phyloP scores from a whole-genome alignment of 2,888 invertebrate species.

The Timandra comae region DNA sequence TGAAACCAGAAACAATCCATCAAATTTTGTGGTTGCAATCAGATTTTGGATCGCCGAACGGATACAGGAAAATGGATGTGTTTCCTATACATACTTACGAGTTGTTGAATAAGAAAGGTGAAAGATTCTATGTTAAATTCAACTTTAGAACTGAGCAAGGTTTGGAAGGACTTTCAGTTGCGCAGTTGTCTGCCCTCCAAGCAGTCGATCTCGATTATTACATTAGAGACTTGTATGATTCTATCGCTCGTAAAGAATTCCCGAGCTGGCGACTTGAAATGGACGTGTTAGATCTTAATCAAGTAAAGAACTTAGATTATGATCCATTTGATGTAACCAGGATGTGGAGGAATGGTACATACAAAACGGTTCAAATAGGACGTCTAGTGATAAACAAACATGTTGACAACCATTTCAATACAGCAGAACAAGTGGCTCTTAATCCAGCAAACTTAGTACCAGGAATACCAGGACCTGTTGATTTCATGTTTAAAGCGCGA shows the following conservation, averaged over 20 bases:
- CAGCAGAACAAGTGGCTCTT: constrained; percentile 1
- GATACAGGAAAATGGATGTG: constrained; percentile 91
- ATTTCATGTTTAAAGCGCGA: neutral
- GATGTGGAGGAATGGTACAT: constrained; percentile 87
- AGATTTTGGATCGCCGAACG: constrained; percentile 93
- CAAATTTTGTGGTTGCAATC: constrained; percentile 85
- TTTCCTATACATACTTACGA: constrained; percentile 95
- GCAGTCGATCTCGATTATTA: constrained; percentile 88
- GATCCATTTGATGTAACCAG: constrained; percentile 94
- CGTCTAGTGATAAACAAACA: constrained; percentile 87
- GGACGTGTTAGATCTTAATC: constrained; percentile 43
- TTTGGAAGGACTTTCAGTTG: constrained; percentile 82
- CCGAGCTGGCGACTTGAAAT: constrained; percentile 13
- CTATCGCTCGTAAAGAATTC: constrained; percentile 81
- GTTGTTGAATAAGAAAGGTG: constrained; percentile 83
- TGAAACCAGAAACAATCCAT: constrained; percentile 87
- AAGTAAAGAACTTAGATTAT: constrained; percentile 82
- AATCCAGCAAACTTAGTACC: neutral
- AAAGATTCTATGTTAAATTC: constrained; percentile 88
- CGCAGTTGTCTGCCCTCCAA: constrained; percentile 79
- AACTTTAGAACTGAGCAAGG: constrained; percentile 93
- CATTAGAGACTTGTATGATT: constrained; percentile 87
- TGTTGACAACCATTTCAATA: constrained; percentile 75
- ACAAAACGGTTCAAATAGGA: constrained; percentile 87
- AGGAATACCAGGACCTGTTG: neutral